These are phyloP conservation scores for Notolepis coatsorum DNA, from an alignment of 2,797 vertebrate species.

Conservation along the genomic window DNA sequence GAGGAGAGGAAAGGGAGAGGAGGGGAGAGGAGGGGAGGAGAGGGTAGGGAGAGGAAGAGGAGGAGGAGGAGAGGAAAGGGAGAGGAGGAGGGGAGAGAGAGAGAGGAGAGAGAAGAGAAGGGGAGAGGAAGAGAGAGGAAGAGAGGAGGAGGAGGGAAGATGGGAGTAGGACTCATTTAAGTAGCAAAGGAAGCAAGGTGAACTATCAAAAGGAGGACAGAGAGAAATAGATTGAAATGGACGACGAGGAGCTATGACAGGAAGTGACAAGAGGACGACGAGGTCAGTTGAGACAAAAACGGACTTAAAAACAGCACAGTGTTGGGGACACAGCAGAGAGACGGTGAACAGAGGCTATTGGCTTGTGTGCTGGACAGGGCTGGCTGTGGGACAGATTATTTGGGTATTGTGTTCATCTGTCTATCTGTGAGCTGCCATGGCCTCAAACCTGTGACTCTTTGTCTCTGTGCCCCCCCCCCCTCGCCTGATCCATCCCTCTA, in stretches of 20 bases:
- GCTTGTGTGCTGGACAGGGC: slow-evolving; percentile 22
- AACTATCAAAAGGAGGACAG: background rate
- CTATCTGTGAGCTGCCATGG: slow-evolving; percentile 55
- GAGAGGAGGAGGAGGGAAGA: background rate
- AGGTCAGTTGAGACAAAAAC: too few relatives aligned
- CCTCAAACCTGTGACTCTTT: slow-evolving; percentile 48
- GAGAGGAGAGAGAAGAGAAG: background rate
- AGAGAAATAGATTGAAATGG: background rate
- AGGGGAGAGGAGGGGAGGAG: background rate
- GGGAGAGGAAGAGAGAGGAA: too few relatives aligned
- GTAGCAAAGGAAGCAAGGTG: background rate
- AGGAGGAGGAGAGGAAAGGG: background rate
- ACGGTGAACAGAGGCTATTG: slow-evolving; percentile 59
- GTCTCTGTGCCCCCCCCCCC: slow-evolving; percentile 26
- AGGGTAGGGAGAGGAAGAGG: background rate
- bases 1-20: background rate
- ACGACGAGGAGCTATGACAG: background rate
- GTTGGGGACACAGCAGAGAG: slow-evolving; percentile 23
- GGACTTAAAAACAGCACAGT: too few relatives aligned
- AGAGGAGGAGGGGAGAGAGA: background rate
- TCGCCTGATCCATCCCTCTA: slow-evolving; percentile 29
- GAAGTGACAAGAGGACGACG: too few relatives aligned
- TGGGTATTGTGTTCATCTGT: slow-evolving; percentile 54
- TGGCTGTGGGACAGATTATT: slow-evolving; percentile 57
- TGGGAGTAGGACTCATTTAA: background rate